A percentile compares a stretch with the other conserved stretches of the same genome.
Evolutionary conservation across 2,888 invertebrate genomes (phyloP).

Genomic region (Pseudococcus jackbeardsleyi): DNA sequence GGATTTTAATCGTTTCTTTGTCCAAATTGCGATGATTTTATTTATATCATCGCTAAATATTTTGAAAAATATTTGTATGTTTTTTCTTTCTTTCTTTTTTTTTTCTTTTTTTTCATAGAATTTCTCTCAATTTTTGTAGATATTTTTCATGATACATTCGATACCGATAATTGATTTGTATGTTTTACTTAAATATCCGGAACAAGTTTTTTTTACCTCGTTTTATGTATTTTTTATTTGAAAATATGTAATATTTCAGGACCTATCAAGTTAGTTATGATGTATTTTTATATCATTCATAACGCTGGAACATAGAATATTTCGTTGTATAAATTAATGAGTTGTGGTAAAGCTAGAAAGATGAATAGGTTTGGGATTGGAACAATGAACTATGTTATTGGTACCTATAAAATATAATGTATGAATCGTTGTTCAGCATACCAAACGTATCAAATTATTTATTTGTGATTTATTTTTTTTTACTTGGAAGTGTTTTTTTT

Average conservation of each 20-base stretch:
- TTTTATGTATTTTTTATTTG: not conserved
- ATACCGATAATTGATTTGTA: not conserved
- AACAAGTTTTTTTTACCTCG: not conserved
- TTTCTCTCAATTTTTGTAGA: not conserved
- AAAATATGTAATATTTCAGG: not conserved
- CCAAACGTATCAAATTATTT: slow-evolving; percentile 20
- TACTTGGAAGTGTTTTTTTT: slow-evolving; percentile 1
- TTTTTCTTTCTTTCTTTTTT: not conserved
- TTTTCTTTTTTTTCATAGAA: not conserved
- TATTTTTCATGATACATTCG: not conserved
- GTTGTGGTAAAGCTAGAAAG: not conserved
- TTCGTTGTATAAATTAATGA: too few species aligned
- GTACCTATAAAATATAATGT: not conserved
- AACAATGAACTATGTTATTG: not conserved
- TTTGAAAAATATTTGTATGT: not conserved
- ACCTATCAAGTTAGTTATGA: not conserved
- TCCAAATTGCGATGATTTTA: not conserved
- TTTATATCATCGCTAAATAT: not conserved
- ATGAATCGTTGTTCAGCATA: not conserved
- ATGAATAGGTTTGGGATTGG: not conserved
- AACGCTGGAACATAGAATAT: too few species aligned
- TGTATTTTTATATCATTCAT: not conserved
- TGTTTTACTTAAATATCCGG: not conserved
- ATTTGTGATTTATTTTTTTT: slow-evolving; percentile 34
- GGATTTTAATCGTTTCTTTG: not conserved